Percentiles rank a stretch among this genome's conserved stretches.
These are phyloP conservation scores for Ellobium chinense DNA, from an alignment of 2,888 invertebrate genomes.

Conservation along the genomic window DNA sequence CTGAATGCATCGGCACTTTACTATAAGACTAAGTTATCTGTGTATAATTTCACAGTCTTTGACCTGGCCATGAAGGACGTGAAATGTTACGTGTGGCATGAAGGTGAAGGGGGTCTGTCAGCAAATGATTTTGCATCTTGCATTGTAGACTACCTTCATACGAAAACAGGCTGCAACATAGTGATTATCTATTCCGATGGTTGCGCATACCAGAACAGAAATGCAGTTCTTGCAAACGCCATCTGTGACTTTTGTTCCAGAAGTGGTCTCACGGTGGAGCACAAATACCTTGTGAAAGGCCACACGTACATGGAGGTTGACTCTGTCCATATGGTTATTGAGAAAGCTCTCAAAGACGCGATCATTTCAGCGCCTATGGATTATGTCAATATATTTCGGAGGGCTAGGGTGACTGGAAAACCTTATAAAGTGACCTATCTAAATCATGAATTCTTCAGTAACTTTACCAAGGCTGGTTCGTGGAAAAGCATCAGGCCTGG, in stretches of 20 bases:
- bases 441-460: no score
- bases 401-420: no score
- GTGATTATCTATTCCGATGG: conserved; percentile 48
- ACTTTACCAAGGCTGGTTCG: no score
- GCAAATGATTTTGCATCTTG: conserved; percentile 36
- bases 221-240: conserved; percentile 41
- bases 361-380: no score
- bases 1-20: conserved; percentile 32
- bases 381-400: no score
- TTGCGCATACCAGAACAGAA: conserved; percentile 47
- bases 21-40: conserved; percentile 35
- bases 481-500: no score
- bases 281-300: conserved; percentile 46
- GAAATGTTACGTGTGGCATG: conserved; percentile 39
- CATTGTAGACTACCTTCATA: conserved; percentile 1
- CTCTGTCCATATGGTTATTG: not conserved
- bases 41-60: conserved; percentile 39
- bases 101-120: conserved; percentile 9
- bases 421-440: no score
- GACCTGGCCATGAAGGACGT: conserved; percentile 18
- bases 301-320: conserved; percentile 49
- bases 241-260: conserved; percentile 11
- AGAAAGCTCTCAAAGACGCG: conserved; percentile 5
- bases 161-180: not conserved
- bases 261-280: conserved; percentile 31